Evolutionary conservation across 2,113 vertebrate genomes (phyloP).

Genomic region (Callospermophilus lateralis): DNA sequence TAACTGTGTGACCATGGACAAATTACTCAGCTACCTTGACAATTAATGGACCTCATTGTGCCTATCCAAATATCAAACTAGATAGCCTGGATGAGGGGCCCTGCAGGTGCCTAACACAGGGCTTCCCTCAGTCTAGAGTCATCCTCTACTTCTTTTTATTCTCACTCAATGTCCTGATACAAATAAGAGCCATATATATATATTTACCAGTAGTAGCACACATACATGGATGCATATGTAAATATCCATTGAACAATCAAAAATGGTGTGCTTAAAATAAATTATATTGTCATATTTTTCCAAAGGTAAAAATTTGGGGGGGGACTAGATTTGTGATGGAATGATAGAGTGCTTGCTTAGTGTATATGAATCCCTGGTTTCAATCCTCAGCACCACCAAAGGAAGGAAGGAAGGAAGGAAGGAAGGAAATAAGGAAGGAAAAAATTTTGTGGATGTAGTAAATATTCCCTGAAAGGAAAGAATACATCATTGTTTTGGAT

Average conservation of each 20-base stretch:
- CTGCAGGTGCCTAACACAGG: accelerated
- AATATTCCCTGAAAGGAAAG: not conserved
- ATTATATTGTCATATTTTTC: not conserved
- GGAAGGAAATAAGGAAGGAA: not conserved
- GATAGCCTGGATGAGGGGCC: not conserved
- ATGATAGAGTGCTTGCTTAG: too few species aligned
- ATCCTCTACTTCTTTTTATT: not conserved
- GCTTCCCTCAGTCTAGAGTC: accelerated
- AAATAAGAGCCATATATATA: not conserved
- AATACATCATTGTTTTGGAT: not conserved
- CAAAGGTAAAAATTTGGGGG: not conserved
- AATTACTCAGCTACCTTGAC: not conserved
- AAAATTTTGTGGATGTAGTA: not conserved
- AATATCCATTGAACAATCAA: slow-evolving; percentile 20
- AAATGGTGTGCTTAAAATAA: slow-evolving; percentile 16
- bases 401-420: not conserved
- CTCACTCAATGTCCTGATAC: not conserved
- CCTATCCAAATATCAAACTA: not conserved
- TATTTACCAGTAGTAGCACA: not conserved
- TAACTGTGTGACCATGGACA: not conserved
- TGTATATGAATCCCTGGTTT: too few species aligned
- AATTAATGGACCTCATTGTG: too few species aligned
- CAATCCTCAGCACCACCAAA: too few species aligned
- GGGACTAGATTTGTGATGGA: too few species aligned
- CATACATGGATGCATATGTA: not conserved